Evolutionary conservation across 2,797 vertebrate genomes (phyloP).

Genomic region (Synaphobranchus kaupii): DNA sequence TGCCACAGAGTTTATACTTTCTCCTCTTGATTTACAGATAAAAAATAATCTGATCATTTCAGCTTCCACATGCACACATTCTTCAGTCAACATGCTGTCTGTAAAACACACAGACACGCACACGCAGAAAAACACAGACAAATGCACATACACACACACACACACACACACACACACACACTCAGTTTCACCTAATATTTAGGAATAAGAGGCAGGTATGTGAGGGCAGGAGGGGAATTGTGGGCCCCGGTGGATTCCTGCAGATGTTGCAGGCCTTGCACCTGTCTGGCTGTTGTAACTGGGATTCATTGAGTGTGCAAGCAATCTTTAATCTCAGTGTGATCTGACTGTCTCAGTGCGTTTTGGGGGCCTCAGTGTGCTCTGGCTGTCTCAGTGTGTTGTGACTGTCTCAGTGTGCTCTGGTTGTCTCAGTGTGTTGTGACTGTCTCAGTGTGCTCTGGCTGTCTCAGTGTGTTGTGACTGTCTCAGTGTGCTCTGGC

Average conservation of each 20-base stretch:
- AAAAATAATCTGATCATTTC: neutral
- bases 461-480: neutral
- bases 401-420: too few species aligned
- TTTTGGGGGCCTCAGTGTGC: neutral
- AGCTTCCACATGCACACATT: neutral
- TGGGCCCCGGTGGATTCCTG: neutral
- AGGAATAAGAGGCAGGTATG: neutral
- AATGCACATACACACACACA: neutral
- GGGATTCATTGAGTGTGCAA: neutral
- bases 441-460: neutral
- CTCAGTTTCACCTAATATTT: too few species aligned
- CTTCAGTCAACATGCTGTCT: neutral
- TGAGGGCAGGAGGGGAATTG: neutral
- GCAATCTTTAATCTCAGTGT: neutral
- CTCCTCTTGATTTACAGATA: neutral
- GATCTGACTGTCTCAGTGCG: too few species aligned
- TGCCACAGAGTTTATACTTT: neutral
- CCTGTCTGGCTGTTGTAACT: neutral
- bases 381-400: neutral
- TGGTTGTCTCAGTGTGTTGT: too few species aligned
- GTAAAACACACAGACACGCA: neutral
- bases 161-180: neutral
- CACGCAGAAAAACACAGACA: constrained; percentile 12
- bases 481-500: too few species aligned
- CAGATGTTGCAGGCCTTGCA: neutral